phyloP scores from a whole-genome alignment of 1,140 invertebrate genomes.

The Ylistrum balloti region DNA sequence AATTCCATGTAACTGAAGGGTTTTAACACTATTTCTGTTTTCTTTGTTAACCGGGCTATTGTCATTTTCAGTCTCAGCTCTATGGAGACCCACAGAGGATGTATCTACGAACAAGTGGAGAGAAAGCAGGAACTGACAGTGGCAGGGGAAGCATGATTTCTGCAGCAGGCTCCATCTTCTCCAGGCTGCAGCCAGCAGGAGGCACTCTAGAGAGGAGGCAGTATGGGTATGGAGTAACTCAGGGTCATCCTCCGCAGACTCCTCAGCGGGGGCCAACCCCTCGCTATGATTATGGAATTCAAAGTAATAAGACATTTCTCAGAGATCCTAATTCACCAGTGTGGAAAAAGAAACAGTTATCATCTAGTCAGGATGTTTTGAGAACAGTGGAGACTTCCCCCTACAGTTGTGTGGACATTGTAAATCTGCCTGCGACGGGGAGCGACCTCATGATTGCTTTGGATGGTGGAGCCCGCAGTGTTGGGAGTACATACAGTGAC shows the following conservation, averaged over 20 bases:
- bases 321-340: background rate
- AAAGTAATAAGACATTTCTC: background rate
- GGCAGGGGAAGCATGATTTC: conserved; percentile 4
- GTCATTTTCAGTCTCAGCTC: background rate
- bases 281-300: background rate
- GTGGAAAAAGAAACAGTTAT: background rate
- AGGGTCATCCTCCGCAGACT: background rate
- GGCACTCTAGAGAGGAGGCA: conserved; percentile 8
- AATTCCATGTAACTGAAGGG: too few relatives aligned
- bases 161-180: background rate
- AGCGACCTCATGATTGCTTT: conserved; percentile 41
- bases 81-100: background rate
- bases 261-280: background rate
- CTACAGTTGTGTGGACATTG: conserved; percentile 56
- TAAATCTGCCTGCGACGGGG: conserved; percentile 44
- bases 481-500: conserved; percentile 49
- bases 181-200: background rate
- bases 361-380: conserved; percentile 44
- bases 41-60: too few relatives aligned
- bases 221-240: background rate
- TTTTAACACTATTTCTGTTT: too few relatives aligned
- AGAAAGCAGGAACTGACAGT: conserved; percentile 16
- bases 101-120: background rate
- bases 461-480: conserved; percentile 25
- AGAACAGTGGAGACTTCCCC: conserved; percentile 43